Evolutionary conservation across 2,888 invertebrate genomes (phyloP).

Genomic region (Muscina levida): DNA sequence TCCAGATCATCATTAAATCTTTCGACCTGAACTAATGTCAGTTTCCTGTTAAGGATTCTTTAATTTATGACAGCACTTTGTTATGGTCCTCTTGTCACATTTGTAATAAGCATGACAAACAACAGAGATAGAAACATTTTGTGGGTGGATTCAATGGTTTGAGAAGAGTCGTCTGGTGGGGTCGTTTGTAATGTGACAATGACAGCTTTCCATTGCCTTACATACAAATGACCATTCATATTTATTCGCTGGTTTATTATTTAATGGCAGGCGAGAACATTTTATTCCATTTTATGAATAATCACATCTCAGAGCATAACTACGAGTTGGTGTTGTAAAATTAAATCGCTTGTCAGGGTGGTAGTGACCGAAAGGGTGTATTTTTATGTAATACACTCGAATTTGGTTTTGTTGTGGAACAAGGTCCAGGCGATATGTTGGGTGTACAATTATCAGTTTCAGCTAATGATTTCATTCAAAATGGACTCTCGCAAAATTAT

Average conservation of each 20-base stretch:
- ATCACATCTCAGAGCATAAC: neutral
- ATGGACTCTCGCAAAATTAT: too few species aligned
- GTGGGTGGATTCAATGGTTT: neutral
- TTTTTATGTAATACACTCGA: too few species aligned
- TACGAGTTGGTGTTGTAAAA: conserved; percentile 2
- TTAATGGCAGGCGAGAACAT: conserved; percentile 71
- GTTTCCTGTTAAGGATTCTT: conserved; percentile 54
- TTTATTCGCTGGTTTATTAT: conserved; percentile 76
- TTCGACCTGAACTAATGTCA: neutral
- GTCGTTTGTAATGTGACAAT: neutral
- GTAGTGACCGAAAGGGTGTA: neutral
- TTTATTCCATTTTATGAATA: conserved; percentile 29
- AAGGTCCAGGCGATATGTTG: too few species aligned
- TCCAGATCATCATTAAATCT: too few species aligned
- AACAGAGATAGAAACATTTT: neutral
- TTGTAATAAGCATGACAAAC: conserved; percentile 58
- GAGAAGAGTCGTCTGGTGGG: neutral
- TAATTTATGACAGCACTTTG: conserved; percentile 78
- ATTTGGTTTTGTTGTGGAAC: too few species aligned
- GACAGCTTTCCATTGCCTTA: conserved; percentile 33
- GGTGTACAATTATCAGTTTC: too few species aligned
- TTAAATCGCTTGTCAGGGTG: neutral
- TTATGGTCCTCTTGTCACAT: conserved; percentile 76
- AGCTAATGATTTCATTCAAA: too few species aligned
- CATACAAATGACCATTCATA: conserved; percentile 76